Evolutionary conservation across 2,888 invertebrate genomes (phyloP).

Genomic region (Hesperia comma): DNA sequence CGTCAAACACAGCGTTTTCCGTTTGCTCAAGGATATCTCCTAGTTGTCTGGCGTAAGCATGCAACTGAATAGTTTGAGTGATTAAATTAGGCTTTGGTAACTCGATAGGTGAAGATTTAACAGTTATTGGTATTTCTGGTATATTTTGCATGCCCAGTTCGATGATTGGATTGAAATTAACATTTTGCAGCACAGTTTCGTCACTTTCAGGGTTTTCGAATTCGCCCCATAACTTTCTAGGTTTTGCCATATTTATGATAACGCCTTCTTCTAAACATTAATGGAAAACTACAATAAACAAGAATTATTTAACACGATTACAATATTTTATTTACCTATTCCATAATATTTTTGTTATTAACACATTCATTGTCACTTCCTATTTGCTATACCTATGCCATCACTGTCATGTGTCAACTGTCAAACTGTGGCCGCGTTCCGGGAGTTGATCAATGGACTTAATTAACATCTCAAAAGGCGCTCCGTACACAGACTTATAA

Average conservation of each 20-base stretch:
- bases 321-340: too few species aligned
- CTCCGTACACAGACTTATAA: too few species aligned
- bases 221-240: conserved; percentile 72
- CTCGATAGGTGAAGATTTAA: conserved; percentile 75
- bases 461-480: too few species aligned
- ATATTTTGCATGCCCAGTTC: conserved; percentile 81
- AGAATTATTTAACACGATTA: too few species aligned
- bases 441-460: too few species aligned
- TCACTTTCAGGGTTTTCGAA: conserved; percentile 67
- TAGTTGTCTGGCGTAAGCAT: conserved; percentile 67
- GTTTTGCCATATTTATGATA: conserved; percentile 51
- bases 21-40: conserved; percentile 67
- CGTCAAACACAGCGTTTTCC: conserved; percentile 67
- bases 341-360: too few species aligned
- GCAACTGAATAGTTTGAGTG: conserved; percentile 76
- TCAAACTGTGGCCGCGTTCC: too few species aligned
- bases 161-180: conserved; percentile 79
- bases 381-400: too few species aligned
- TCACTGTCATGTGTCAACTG: too few species aligned
- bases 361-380: too few species aligned
- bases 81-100: conserved; percentile 74
- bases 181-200: conserved; percentile 68
- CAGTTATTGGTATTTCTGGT: conserved; percentile 76
- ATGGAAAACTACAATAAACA: background rate
- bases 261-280: background rate